These are phyloP conservation scores for Bombus fervidus DNA, from an alignment of 1,140 invertebrate genomes.

Conservation along the genomic window DNA sequence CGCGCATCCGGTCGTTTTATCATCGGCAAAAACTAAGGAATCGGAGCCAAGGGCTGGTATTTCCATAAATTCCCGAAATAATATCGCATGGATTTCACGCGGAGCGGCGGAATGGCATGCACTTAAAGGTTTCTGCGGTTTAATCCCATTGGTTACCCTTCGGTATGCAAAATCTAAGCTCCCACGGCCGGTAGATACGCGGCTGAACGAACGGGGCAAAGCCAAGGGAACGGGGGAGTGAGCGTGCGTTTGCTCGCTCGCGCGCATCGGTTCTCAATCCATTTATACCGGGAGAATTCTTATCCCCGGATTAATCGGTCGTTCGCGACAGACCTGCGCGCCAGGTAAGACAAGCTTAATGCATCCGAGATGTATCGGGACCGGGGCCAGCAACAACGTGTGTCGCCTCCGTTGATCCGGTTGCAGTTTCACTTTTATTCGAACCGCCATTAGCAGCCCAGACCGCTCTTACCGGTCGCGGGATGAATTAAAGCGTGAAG, in stretches of 20 bases:
- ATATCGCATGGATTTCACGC: constrained; percentile 47
- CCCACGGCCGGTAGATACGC: constrained; percentile 26
- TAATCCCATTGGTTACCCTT: constrained; percentile 65
- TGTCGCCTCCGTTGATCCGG: constrained; percentile 52
- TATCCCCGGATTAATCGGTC: constrained; percentile 69
- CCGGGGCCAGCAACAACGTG: constrained; percentile 48
- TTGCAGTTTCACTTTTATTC: constrained; percentile 56
- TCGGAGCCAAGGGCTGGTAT: background rate
- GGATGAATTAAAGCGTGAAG: constrained; percentile 64
- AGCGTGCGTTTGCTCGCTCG: background rate
- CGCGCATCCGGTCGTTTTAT: background rate
- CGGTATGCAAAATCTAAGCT: constrained; percentile 59
- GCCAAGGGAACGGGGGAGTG: background rate
- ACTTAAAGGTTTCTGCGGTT: constrained; percentile 51
- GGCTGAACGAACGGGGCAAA: constrained; percentile 2
- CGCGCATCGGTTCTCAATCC: constrained; percentile 62
- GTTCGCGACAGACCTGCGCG: constrained; percentile 56
- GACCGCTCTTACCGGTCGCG: background rate
- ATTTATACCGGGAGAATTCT: constrained; percentile 64
- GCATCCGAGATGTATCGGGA: constrained; percentile 55
- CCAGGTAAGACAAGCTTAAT: constrained; percentile 67
- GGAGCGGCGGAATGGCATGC: constrained; percentile 29
- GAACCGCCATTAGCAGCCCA: constrained; percentile 52
- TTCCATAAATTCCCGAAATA: constrained; percentile 50
- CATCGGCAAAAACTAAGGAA: constrained; percentile 2